These are phyloP conservation scores for Acronicta aceris DNA, from an alignment of 2,888 invertebrate species.

Conservation along the genomic window DNA sequence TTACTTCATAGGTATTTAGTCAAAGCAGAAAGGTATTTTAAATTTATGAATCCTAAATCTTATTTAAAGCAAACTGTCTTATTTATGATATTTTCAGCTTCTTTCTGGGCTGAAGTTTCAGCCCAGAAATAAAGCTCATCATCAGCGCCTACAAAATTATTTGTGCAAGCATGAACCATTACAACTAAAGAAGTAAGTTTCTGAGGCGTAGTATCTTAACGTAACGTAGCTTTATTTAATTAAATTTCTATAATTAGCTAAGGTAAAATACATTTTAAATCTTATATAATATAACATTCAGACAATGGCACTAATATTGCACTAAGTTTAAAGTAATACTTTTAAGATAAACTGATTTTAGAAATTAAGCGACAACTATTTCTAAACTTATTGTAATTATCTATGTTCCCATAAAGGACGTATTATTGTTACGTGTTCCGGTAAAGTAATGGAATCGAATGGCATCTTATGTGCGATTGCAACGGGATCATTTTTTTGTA, in stretches of 20 bases:
- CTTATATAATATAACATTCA: slow-evolving; percentile 44
- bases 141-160: slow-evolving; percentile 10
- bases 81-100: too few species aligned
- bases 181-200: background rate
- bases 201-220: slow-evolving; percentile 6
- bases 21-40: too few species aligned
- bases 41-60: too few species aligned
- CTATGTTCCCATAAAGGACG: slow-evolving; percentile 74
- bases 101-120: too few species aligned
- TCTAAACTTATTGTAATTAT: slow-evolving; percentile 22
- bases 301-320: slow-evolving; percentile 51
- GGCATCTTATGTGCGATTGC: slow-evolving; percentile 62
- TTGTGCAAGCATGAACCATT: background rate
- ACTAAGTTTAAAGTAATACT: slow-evolving; percentile 23
- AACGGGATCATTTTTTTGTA: slow-evolving; percentile 61
- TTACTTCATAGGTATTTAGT: too few species aligned
- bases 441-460: slow-evolving; percentile 57
- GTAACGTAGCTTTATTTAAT: background rate
- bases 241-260: slow-evolving; percentile 17
- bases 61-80: too few species aligned
- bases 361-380: slow-evolving; percentile 1
- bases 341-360: slow-evolving; percentile 13
- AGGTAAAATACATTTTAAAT: slow-evolving; percentile 1
- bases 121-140: too few species aligned
- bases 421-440: slow-evolving; percentile 66